These are phyloP conservation scores for Rhombomys opimus DNA, from an alignment of 2,113 vertebrate species.

Conservation along the genomic window DNA sequence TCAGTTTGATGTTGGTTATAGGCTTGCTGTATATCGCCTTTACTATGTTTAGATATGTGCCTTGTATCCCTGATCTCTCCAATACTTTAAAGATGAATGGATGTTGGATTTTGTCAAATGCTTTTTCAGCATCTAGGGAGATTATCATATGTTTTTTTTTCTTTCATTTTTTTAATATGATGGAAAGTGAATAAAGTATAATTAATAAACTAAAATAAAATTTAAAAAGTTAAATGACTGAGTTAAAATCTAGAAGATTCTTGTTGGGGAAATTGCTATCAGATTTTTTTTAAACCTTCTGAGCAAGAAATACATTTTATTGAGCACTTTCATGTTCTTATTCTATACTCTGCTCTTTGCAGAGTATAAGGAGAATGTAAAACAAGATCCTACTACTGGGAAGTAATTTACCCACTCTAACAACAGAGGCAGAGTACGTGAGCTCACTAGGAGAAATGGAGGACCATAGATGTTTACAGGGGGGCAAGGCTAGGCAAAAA, in stretches of 20 bases:
- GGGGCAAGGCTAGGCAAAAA: background rate
- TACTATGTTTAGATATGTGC: too few species aligned
- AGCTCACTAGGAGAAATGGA: background rate
- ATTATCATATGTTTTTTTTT: too few species aligned
- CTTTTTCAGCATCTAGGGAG: too few species aligned
- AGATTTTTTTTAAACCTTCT: background rate
- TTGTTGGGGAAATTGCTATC: background rate
- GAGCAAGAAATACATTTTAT: conserved; percentile 16
- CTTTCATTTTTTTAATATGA: too few species aligned
- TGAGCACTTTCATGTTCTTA: background rate
- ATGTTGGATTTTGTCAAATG: too few species aligned
- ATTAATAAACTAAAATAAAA: too few species aligned
- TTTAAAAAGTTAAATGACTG: background rate
- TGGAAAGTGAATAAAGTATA: too few species aligned
- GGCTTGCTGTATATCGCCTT: too few species aligned
- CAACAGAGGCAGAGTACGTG: background rate
- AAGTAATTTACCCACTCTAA: background rate
- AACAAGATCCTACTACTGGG: background rate
- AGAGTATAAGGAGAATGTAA: conserved; percentile 35
- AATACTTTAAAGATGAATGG: too few species aligned
- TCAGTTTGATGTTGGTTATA: too few species aligned
- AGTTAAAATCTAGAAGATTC: conserved; percentile 15
- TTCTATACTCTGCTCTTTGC: background rate
- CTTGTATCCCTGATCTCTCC: too few species aligned
- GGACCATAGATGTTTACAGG: background rate